Evolutionary conservation across 2,888 invertebrate genomes (phyloP), one percentile per base, ranked within the genome.

Genomic region (Alsophila aescularia): DNA sequence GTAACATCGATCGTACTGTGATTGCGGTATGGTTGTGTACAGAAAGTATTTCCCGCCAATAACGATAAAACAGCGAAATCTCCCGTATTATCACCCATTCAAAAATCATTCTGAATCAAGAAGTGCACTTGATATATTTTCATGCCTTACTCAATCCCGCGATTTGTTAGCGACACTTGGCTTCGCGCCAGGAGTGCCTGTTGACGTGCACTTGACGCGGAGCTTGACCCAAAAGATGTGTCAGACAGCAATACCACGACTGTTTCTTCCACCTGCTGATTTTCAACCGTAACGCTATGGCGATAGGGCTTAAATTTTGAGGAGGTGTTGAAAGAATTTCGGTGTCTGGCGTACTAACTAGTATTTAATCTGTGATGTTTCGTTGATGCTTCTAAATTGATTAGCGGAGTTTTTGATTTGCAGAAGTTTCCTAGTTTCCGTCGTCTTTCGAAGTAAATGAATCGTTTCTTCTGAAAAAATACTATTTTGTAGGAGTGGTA

Each of bases 181-280:
- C 83, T 52, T 50, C 39, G 44, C 51, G 84, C 88, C 87, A 88
- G 77, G 75, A 81, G 80, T 75, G 81, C 72, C 70, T 75, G 75
- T 82, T 82, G 84, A 82, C 82, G 80, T 78, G 72, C 73, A 77
- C 85, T 87, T 81, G 81, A 85, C 82, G 81, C 73, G 72, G 73
- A 70, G 79, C 87, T 88, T 88, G 87, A 87, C 88, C 87, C 80
- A 85, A 77, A 81, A 83, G 79, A 84, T 81, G 72, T 64, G 72
- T 72, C 70, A 75, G 72, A 72, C 75, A 34, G 48, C 63, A 64
- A 70, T 68, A 72, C 61, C 40, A 24, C 69, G 58, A 69, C 66
- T 59, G 41, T 51, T 45, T 49, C 9, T 14, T 24, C 16, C 45
- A 35, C 27, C 14, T 16, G 35, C 1, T 6, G 5, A 51, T 31